A percentile compares a stretch with the other conserved stretches of the same genome.
These are phyloP conservation scores for Heliconius aoede DNA, from an alignment of 2,888 invertebrate genomes.

Conservation along the genomic window DNA sequence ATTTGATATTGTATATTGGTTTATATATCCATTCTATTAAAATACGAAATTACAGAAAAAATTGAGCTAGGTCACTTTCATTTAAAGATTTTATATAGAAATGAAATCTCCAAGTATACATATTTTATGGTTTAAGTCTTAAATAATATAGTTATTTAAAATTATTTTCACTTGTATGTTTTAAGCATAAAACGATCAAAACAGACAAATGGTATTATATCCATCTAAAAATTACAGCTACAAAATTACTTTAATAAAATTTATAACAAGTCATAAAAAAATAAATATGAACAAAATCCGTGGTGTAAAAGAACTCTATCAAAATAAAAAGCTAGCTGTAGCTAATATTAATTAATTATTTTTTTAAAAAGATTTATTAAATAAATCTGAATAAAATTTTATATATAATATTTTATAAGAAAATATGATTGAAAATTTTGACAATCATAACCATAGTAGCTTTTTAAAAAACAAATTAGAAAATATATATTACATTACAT, in stretches of 20 bases:
- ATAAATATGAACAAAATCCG: no score
- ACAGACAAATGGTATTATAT: constrained; percentile 60
- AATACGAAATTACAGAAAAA: neutral
- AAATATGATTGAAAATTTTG: neutral
- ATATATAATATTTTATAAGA: neutral
- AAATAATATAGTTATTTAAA: constrained; percentile 1
- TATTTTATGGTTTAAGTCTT: neutral
- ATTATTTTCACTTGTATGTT: constrained; percentile 58
- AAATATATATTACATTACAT: neutral
- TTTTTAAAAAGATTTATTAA: no score
- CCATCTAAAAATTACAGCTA: neutral
- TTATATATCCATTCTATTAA: neutral
- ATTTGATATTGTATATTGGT: neutral
- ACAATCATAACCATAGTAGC: neutral
- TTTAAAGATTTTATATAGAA: neutral
- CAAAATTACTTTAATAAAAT: neutral
- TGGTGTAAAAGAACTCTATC: no score
- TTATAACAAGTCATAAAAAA: neutral
- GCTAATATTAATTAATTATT: no score
- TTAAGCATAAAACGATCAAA: constrained; percentile 60
- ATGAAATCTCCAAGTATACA: neutral
- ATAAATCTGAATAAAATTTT: no score
- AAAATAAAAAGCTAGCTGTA: no score
- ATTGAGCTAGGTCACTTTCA: neutral
- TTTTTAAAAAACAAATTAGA: neutral